These are phyloP conservation scores for Hylia prasina DNA, from an alignment of 2,113 vertebrate genomes.

Conservation along the genomic window DNA sequence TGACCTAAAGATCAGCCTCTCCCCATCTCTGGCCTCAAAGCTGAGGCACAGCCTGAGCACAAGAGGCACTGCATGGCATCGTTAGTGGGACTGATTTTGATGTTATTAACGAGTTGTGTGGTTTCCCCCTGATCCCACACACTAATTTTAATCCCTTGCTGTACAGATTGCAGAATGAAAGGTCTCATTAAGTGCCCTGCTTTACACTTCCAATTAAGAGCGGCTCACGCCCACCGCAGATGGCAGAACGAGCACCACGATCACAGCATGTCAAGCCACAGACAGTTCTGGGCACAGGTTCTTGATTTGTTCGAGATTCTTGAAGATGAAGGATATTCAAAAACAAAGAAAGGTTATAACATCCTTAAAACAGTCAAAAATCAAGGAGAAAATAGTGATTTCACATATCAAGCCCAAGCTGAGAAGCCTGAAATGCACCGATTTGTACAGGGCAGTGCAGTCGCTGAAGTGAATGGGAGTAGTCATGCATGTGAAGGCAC, in stretches of 20 bases:
- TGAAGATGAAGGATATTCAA: background rate
- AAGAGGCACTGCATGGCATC: accelerated
- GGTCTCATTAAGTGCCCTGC: slow-evolving; percentile 6
- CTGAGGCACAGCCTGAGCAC: background rate
- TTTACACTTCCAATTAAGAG: slow-evolving; percentile 23
- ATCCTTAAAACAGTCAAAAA: background rate
- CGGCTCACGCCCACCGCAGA: slow-evolving; percentile 8
- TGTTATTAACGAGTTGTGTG: background rate
- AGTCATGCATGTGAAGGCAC: background rate
- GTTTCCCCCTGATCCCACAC: background rate
- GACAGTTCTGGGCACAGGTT: background rate
- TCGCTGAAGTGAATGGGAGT: background rate
- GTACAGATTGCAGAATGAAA: background rate
- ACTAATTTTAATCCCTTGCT: background rate
- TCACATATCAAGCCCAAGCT: background rate
- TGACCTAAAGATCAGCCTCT: background rate
- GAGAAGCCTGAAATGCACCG: background rate
- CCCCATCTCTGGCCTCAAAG: background rate
- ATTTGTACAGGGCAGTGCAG: background rate
- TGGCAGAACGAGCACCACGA: background rate
- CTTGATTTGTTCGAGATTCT: background rate
- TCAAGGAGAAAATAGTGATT: background rate
- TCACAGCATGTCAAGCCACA: background rate
- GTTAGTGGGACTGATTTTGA: background rate
- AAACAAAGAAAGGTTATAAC: background rate